phyloP scores from a whole-genome alignment of 1,140 invertebrate genomes.

The Hyposmocoma kahamanoa region DNA sequence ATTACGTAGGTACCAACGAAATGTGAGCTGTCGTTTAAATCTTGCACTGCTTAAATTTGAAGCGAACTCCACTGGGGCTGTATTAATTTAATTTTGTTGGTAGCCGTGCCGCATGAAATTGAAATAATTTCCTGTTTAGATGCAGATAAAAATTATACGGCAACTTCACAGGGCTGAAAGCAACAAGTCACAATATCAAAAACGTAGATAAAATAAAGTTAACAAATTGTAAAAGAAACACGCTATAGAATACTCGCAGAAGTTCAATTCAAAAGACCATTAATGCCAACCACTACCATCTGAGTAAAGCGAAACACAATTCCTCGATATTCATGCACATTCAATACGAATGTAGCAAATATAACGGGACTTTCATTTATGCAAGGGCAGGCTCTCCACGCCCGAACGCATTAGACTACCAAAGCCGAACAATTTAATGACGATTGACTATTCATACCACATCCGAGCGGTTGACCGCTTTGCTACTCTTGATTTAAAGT shows the following conservation, averaged over 20 bases:
- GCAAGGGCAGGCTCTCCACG: slow-evolving; percentile 2
- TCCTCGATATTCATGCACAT: slow-evolving; percentile 1
- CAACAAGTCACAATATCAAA: neutral
- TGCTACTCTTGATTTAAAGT: slow-evolving; percentile 67
- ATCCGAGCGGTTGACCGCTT: slow-evolving; percentile 64
- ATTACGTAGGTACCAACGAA: slow-evolving; percentile 63
- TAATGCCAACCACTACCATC: no score
- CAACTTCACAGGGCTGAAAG: neutral
- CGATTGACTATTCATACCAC: slow-evolving; percentile 71
- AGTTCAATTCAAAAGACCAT: no score
- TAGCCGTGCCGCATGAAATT: slow-evolving; percentile 8
- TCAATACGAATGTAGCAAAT: neutral
- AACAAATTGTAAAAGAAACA: no score
- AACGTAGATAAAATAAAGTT: no score
- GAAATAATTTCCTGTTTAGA: neutral
- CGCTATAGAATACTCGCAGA: no score
- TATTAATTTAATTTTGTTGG: slow-evolving; percentile 61
- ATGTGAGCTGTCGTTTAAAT: slow-evolving; percentile 66
- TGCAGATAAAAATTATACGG: neutral
- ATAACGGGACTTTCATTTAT: slow-evolving; percentile 1
- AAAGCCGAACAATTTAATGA: slow-evolving; percentile 72
- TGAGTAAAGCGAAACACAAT: neutral
- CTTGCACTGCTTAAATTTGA: slow-evolving; percentile 65
- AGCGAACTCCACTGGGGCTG: slow-evolving; percentile 49
- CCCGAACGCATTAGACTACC: slow-evolving; percentile 60